Evolutionary conservation across 2,113 vertebrate species (phyloP), one percentile per base, ranked within the genome.

Genomic region (Chitala chitala): DNA sequence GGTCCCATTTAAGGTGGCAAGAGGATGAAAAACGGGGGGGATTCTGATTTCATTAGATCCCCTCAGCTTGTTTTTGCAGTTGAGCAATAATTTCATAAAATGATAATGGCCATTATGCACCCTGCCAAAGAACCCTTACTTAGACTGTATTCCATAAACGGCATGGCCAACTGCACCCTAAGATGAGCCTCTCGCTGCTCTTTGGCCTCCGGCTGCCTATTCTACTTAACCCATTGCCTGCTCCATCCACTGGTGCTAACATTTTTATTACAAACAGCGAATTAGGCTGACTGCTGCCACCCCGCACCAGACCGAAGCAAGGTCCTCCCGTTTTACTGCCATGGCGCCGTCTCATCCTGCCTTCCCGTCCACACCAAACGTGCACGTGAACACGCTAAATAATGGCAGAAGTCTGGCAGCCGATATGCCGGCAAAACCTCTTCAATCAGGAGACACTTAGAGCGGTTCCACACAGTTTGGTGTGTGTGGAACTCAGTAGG

Each of bases 61-160:
- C 69, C 40, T 70, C 7, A 24, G 75, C 69, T 71, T 59, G 56
- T 76, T 71, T 76, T 58, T 59, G 65, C 42, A 71, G 55, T 63
- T 61, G 44, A 71, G 56, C 29, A 31, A 22, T 76, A 76, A 76
- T 76, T 76, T 42, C 71, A 71, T 76, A 61, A 71, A 71, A 66
- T 48, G 68, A 68, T 76, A 76, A 76, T 71, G 29, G 75, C 33
- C 40, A 38, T 64, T 46, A 26, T 13, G 15, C n/a, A 13, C 48
- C 48, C 46, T 64, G 75, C 69, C 55, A 71, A 76, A 58, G 68
- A 56, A 17, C 53, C 9, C 22, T 61, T 48, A 38, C 63, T 74
- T 29, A 15, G 58, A 54, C 64, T 48, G 71, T 24, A 6, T 71
- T 22, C 46, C 36, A 38, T 71, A 71, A 76, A 54, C n/a, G 15